These are phyloP conservation scores for Puffinus mauretanicus DNA, from an alignment of 2,113 vertebrate genomes.

Conservation along the genomic window DNA sequence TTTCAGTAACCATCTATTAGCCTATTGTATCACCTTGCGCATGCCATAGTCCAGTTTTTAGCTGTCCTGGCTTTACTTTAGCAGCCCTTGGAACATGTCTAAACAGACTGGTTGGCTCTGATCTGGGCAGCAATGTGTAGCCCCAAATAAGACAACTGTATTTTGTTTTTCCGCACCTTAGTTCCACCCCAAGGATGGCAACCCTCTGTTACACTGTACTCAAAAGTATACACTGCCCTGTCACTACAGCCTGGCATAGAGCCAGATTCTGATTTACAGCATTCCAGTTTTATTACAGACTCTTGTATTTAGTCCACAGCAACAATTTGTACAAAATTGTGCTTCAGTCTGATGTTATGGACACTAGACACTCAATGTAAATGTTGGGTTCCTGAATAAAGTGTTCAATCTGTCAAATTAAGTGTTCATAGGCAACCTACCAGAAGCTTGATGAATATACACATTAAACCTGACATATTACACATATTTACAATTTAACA, in stretches of 20 bases:
- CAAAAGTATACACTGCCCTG: not conserved
- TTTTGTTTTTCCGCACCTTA: not conserved
- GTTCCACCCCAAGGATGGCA: not conserved
- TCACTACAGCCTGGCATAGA: not conserved
- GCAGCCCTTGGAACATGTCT: not conserved
- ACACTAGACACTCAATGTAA: not conserved
- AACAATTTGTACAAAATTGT: not conserved
- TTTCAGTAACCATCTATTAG: not conserved
- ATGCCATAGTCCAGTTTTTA: not conserved
- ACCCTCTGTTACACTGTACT: not conserved
- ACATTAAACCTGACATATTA: not conserved
- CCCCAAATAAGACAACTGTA: not conserved
- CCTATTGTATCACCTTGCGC: not conserved
- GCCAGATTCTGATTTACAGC: not conserved
- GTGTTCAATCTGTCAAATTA: not conserved
- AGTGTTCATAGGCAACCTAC: not conserved
- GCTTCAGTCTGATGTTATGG: not conserved
- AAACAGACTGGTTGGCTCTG: not conserved
- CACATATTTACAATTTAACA: not conserved
- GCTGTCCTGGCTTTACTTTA: not conserved
- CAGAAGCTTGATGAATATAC: not conserved
- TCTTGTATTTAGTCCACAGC: not conserved
- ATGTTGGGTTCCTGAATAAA: not conserved
- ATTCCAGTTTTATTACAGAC: not conserved
- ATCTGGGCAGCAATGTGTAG: not conserved